Percentiles rank a stretch among this genome's conserved stretches.
These are phyloP conservation scores for Trinorchestia longiramus DNA, from an alignment of 1,140 invertebrate genomes.

Conservation along the genomic window DNA sequence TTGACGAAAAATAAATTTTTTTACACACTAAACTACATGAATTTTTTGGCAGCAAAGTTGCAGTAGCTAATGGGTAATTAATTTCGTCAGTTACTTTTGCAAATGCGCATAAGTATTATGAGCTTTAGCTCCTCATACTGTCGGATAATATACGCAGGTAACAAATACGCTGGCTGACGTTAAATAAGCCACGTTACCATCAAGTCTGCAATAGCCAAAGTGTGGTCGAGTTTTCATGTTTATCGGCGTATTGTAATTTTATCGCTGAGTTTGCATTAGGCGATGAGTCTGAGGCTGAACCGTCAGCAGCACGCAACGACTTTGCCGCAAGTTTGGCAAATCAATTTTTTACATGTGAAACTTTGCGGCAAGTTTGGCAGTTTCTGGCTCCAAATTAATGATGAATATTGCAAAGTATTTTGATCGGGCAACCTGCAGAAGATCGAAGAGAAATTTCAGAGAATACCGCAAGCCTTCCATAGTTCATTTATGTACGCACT, in stretches of 20 bases:
- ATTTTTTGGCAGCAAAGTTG: too few relatives aligned
- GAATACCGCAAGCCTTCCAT: background rate
- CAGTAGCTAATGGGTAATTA: too few relatives aligned
- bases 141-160: background rate
- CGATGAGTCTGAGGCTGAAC: constrained; percentile 3
- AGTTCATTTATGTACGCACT: background rate
- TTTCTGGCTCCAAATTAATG: background rate
- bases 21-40: too few relatives aligned
- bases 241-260: background rate
- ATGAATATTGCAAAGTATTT: background rate
- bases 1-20: too few relatives aligned
- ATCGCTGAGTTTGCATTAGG: constrained; percentile 18
- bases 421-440: background rate
- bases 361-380: background rate
- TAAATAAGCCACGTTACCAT: background rate
- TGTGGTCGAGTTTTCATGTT: background rate
- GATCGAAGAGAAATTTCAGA: background rate
- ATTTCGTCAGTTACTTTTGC: too few relatives aligned
- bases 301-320: background rate
- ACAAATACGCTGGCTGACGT: background rate
- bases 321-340: background rate
- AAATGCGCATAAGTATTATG: too few relatives aligned
- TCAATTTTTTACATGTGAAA: background rate
- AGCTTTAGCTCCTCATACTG: too few relatives aligned
- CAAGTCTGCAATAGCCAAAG: background rate